Evolutionary conservation across 2,797 vertebrate genomes (phyloP).

Genomic region (Bradypus variegatus): DNA sequence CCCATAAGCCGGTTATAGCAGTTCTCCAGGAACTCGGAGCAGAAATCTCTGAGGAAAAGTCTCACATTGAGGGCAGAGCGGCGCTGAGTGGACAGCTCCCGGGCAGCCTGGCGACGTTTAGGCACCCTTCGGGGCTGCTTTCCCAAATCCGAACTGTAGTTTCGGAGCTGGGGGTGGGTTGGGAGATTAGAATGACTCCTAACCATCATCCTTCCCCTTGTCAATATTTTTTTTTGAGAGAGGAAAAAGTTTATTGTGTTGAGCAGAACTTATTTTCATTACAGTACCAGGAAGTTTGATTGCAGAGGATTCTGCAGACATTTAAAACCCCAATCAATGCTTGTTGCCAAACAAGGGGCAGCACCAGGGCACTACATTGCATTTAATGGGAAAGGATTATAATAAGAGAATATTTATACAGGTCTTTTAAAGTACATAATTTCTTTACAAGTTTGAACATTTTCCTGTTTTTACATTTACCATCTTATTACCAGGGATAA

Average conservation of each 20-base stretch:
- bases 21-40: constrained; percentile 89
- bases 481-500: neutral
- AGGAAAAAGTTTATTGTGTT: constrained; percentile 66
- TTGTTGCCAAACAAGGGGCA: neutral
- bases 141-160: constrained; percentile 87
- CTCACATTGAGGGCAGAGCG: constrained; percentile 91
- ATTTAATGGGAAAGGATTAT: constrained; percentile 28
- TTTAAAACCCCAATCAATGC: neutral
- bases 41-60: constrained; percentile 90
- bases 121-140: constrained; percentile 84
- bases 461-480: constrained; percentile 38
- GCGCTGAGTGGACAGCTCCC: constrained; percentile 73
- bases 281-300: constrained; percentile 37
- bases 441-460: constrained; percentile 9
- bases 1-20: constrained; percentile 98
- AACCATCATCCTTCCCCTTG: neutral
- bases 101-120: constrained; percentile 77
- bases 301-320: constrained; percentile 13
- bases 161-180: constrained; percentile 77
- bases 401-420: constrained; percentile 23
- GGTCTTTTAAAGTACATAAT: neutral
- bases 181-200: neutral
- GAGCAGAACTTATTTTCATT: constrained; percentile 35
- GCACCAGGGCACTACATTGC: neutral
- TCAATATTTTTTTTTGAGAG: constrained; percentile 16